These are phyloP conservation scores for Crambe crambe DNA, from an alignment of 37 sponge, comb jelly and placozoan species.

Conservation along the genomic window DNA sequence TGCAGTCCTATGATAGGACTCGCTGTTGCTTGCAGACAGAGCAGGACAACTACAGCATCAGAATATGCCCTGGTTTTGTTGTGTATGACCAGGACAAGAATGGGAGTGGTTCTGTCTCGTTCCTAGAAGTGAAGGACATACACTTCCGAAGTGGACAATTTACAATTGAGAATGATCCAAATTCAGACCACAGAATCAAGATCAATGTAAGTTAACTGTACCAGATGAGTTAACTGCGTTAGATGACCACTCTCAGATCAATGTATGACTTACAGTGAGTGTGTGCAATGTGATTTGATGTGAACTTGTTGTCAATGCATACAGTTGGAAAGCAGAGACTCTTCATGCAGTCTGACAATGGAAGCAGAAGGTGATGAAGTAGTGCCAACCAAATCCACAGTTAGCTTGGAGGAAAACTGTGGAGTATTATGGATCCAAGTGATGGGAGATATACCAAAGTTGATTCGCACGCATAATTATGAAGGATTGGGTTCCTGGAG, in stretches of 20 bases:
- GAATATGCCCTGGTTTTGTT: constrained; percentile 2
- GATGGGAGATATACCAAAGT: not conserved
- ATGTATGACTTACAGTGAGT: too few species aligned
- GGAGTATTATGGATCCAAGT: not conserved
- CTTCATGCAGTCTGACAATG: not conserved
- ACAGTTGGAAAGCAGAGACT: not conserved
- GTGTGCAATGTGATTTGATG: too few species aligned
- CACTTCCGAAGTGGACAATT: not conserved
- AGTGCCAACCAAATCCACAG: not conserved
- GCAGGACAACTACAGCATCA: not conserved
- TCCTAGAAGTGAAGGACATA: not conserved
- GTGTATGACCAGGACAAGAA: not conserved
- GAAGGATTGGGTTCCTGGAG: not conserved
- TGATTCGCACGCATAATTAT: not conserved
- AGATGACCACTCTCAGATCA: too few species aligned
- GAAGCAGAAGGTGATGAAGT: not conserved
- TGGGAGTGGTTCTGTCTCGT: not conserved
- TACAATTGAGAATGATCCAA: not conserved
- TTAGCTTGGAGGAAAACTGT: constrained; percentile 1
- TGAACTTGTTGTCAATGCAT: too few species aligned
- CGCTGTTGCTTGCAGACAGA: too few species aligned
- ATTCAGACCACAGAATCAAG: not conserved
- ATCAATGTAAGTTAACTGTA: not conserved
- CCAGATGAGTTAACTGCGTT: not conserved
- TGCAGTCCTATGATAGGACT: too few species aligned